Conservation (phyloP, 1,140 invertebrate species). For the Ooceraea biroi region DNA sequence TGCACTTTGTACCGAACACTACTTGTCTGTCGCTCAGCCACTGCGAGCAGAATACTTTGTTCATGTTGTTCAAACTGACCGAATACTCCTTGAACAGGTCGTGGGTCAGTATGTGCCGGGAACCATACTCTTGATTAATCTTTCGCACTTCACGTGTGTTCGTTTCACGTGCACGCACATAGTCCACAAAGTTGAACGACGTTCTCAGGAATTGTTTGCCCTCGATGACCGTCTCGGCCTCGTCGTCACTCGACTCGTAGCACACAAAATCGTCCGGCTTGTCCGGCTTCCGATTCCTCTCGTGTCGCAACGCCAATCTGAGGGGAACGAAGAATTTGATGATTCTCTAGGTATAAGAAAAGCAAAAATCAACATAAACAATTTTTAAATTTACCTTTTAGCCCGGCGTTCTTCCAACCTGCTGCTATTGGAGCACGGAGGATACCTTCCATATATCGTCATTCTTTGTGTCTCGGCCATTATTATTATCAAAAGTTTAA, state of each 20-base stretch:
- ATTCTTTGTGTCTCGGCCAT: conserved; percentile 87
- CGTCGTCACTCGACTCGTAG: conserved; percentile 94
- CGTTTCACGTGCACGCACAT: conserved; percentile 91
- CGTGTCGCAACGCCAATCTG: conserved; percentile 85
- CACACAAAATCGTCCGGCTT: conserved; percentile 96
- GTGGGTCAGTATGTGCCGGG: conserved; percentile 94
- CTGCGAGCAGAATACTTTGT: conserved; percentile 98
- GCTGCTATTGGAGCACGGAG: conserved; percentile 90
- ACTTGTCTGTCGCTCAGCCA: conserved; percentile 98
- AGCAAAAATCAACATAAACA: neutral
- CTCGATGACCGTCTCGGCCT: conserved; percentile 91
- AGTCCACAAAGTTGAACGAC: conserved; percentile 95
- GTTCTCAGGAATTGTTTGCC: conserved; percentile 91
- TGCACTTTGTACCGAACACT: conserved; percentile 98
- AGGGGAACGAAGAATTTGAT: conserved; percentile 43
- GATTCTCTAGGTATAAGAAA: neutral
- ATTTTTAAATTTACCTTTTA: conserved; percentile 85
- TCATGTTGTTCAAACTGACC: conserved; percentile 94
- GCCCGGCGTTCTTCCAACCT: conserved; percentile 91
- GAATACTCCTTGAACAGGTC: conserved; percentile 95
- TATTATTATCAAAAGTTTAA: conserved; percentile 50
- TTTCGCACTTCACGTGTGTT: conserved; percentile 90
- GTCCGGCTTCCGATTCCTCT: conserved; percentile 92
- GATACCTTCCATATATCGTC: conserved; percentile 89
- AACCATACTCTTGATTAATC: conserved; percentile 92